Percentiles rank a stretch among this genome's conserved stretches.
Evolutionary conservation across 2,113 vertebrate species (phyloP).

Genomic region (Hypanus sabinus): DNA sequence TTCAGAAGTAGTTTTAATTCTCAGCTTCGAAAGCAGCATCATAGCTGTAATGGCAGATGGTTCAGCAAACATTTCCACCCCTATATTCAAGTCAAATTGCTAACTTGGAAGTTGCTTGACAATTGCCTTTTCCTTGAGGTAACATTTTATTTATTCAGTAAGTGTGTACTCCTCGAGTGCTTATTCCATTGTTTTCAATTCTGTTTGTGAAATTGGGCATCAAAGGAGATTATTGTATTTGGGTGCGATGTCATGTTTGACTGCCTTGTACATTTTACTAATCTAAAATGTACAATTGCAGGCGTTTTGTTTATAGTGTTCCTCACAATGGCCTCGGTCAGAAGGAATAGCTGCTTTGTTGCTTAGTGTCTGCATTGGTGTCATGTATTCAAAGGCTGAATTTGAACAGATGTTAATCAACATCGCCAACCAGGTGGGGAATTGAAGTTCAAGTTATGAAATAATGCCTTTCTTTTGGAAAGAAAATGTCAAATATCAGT

Average conservation of each 20-base stretch:
- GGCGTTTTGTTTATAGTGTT: neutral
- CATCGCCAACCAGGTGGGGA: too few relatives aligned
- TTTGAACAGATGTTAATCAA: neutral
- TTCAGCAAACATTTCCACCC: neutral
- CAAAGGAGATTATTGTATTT: neutral
- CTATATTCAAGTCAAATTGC: neutral
- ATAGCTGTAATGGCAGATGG: neutral
- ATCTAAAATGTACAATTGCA: neutral
- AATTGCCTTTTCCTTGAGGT: neutral
- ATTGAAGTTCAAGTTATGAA: too few relatives aligned
- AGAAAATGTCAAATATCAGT: too few relatives aligned
- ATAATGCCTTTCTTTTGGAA: too few relatives aligned
- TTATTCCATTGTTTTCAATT: neutral
- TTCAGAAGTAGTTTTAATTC: neutral
- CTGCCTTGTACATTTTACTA: neutral
- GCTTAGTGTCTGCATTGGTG: neutral
- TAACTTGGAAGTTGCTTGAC: neutral
- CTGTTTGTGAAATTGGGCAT: neutral
- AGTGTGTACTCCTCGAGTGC: neutral
- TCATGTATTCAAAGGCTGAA: neutral
- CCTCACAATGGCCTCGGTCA: neutral
- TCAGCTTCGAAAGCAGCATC: neutral
- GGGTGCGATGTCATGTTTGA: neutral
- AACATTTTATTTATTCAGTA: neutral
- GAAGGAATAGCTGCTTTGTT: neutral